phyloP scores from a whole-genome alignment of 2,113 vertebrate species.

The Oncorhynchus masou region DNA sequence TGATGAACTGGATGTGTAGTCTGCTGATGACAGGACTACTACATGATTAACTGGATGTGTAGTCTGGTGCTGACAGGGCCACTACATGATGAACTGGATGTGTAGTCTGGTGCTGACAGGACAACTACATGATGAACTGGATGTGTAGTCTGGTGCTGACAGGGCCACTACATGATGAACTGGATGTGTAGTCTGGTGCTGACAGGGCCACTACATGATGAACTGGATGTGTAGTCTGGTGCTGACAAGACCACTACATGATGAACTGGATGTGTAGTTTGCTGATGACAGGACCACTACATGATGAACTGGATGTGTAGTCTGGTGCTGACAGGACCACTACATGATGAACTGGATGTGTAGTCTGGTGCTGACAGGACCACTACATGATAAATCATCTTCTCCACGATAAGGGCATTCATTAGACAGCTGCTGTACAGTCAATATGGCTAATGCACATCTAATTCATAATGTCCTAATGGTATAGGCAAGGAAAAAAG shows the following conservation, averaged over 20 bases:
- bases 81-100: slow-evolving; percentile 15
- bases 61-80: slow-evolving; percentile 9
- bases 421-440: background rate
- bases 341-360: background rate
- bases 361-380: slow-evolving; percentile 7
- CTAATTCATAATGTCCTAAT: slow-evolving; percentile 54
- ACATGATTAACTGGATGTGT: slow-evolving; percentile 22
- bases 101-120: too few species aligned
- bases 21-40: slow-evolving; percentile 16
- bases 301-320: background rate
- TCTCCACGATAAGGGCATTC: slow-evolving; percentile 3
- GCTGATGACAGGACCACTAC: too few species aligned
- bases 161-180: background rate
- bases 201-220: background rate
- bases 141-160: background rate
- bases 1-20: slow-evolving; percentile 13
- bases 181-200: background rate
- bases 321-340: too few species aligned
- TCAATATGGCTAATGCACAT: slow-evolving; percentile 44
- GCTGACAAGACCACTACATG: too few species aligned
- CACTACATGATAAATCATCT: slow-evolving; percentile 33
- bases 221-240: background rate
- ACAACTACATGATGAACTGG: background rate
- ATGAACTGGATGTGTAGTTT: background rate
- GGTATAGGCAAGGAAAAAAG: slow-evolving; percentile 21